Percentiles rank a stretch among this genome's conserved stretches.
Conservation (phyloP, 2,888 invertebrate genomes). For the Dryocosmus kuriphilus region DNA sequence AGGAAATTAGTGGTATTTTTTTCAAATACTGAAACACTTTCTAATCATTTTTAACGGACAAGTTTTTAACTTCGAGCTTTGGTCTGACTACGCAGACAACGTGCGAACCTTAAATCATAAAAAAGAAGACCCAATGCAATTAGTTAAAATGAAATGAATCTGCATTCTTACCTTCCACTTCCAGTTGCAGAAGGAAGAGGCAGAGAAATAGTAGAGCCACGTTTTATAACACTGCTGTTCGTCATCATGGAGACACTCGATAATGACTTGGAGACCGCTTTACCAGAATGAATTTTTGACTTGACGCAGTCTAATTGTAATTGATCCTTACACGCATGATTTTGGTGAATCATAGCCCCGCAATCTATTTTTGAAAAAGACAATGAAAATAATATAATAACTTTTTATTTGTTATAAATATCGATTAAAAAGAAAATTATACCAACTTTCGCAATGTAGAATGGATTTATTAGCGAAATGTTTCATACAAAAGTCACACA, state of each 20-base stretch:
- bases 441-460: slow-evolving; percentile 91
- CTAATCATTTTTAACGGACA: not conserved
- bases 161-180: slow-evolving; percentile 72
- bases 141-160: slow-evolving; percentile 46
- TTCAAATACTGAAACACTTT: too few relatives aligned
- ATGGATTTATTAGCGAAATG: slow-evolving; percentile 88
- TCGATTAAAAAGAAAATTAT: not conserved
- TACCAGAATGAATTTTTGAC: slow-evolving; percentile 78
- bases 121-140: slow-evolving; percentile 68
- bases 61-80: slow-evolving; percentile 64
- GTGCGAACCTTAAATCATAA: slow-evolving; percentile 72
- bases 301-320: slow-evolving; percentile 88
- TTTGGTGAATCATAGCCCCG: slow-evolving; percentile 91
- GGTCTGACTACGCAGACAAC: slow-evolving; percentile 70
- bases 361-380: slow-evolving; percentile 82
- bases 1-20: too few relatives aligned
- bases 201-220: slow-evolving; percentile 73
- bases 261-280: slow-evolving; percentile 74
- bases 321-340: slow-evolving; percentile 90
- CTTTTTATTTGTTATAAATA: slow-evolving; percentile 3
- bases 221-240: slow-evolving; percentile 68
- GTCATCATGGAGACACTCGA: slow-evolving; percentile 70
- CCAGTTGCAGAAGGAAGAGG: slow-evolving; percentile 70
- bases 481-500: slow-evolving; percentile 89
- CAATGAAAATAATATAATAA: not conserved